These are phyloP conservation scores for Agriopis leucophaearia DNA, from an alignment of 2,888 invertebrate species.

Conservation along the genomic window DNA sequence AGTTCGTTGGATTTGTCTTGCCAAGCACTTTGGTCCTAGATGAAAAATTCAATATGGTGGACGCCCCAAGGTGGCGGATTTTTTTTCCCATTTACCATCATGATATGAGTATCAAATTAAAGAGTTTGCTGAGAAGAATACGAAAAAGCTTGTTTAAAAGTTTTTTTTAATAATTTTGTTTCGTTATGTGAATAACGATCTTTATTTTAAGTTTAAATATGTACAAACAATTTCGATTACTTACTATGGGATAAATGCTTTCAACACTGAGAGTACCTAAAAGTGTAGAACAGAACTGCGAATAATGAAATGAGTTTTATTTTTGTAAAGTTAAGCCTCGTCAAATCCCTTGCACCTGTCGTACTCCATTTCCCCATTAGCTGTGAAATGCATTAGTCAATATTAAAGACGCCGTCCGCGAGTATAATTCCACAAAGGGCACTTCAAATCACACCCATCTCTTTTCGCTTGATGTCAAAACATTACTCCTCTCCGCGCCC, in stretches of 20 bases:
- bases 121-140: no score
- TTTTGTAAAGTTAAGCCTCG: conserved; percentile 59
- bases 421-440: conserved; percentile 86
- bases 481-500: conserved; percentile 76
- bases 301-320: conserved; percentile 47
- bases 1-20: no score
- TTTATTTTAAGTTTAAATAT: no score
- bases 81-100: no score
- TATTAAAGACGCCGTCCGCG: conserved; percentile 84
- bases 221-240: not conserved
- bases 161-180: no score
- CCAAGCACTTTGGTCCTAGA: no score
- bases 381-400: conserved; percentile 84
- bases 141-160: no score
- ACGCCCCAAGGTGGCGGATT: no score
- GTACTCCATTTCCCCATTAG: conserved; percentile 79
- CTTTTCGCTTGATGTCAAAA: conserved; percentile 84
- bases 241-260: not conserved
- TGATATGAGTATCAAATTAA: no score
- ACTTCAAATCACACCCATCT: conserved; percentile 86
- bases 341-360: conserved; percentile 80
- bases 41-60: no score
- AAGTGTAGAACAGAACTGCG: conserved; percentile 14
- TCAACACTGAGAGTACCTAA: not conserved
- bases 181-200: no score